phyloP scores from a whole-genome alignment of 1,140 invertebrate species.

The Scaptomyza graminum region DNA sequence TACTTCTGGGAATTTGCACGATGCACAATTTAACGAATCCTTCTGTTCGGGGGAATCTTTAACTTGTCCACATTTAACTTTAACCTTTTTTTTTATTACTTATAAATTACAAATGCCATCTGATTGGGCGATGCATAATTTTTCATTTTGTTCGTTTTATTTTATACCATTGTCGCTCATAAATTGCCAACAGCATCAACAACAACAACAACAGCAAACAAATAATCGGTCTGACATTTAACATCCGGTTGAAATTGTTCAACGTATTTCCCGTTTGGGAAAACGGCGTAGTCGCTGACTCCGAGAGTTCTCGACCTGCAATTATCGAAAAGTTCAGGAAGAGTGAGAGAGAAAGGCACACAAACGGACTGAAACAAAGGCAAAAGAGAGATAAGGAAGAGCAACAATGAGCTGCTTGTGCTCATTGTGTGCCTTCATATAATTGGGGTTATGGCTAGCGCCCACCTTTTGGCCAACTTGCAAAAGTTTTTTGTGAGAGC shows the following conservation, averaged over 20 bases:
- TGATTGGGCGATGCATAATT: conserved; percentile 29
- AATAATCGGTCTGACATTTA: conserved; percentile 68
- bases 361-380: conserved; percentile 4
- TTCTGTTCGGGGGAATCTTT: background rate
- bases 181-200: conserved; percentile 53
- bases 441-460: conserved; percentile 49
- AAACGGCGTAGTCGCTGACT: conserved; percentile 12
- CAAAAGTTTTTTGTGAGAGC: conserved; percentile 13
- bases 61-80: background rate
- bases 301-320: conserved; percentile 68
- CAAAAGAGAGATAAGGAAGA: conserved; percentile 9
- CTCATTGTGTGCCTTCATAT: conserved; percentile 46
- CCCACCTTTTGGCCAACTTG: conserved; percentile 12
- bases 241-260: conserved; percentile 74
- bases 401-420: conserved; percentile 14
- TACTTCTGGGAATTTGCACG: conserved; percentile 6
- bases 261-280: conserved; percentile 60
- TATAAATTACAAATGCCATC: conserved; percentile 14
- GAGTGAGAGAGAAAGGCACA: conserved; percentile 10
- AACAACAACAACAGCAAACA: conserved; percentile 16
- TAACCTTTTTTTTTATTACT: background rate
- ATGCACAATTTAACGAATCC: background rate
- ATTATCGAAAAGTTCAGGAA: conserved; percentile 73
- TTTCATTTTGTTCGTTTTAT: conserved; percentile 50
- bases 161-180: conserved; percentile 54